Evolutionary conservation across 1,140 invertebrate genomes (phyloP), one percentile per base, ranked within the genome.

Genomic region (Anthonomus grandis): DNA sequence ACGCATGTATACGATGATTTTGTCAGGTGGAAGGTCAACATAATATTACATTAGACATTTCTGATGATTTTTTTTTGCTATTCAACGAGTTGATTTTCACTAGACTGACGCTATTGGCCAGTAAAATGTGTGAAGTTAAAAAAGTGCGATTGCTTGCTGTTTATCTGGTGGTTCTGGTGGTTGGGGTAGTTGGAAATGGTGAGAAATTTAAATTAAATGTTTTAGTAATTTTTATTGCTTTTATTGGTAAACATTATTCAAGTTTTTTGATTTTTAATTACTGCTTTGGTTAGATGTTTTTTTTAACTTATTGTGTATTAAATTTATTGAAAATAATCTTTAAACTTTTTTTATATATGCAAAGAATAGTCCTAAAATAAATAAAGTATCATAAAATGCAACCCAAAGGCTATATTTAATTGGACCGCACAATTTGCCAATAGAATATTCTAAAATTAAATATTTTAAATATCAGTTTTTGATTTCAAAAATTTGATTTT

Each of bases 11-110:
- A 66, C 62, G 62, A 64, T 48, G 42, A 45, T 45, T 45, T 22
- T 64, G 61, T 64, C 59, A 55, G 48, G 48, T 55, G 57, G 64
- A 66, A 66, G 64, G 64, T 66, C 64, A 64, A 57, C 62, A 63
- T 56, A 46, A n/a, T 44, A 55, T 60, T 50, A 60, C 47, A 51
- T 56, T 57, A 56, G 13, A 17, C 15, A 18, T 31, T 52, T 49
- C 61, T 57, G 39, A 36, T 56, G 50, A 63, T 63, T 63, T 63
- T 59, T 60, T 58, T 42, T 60, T n/a, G n/a, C n/a, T 58, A 50
- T 39, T 53, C 49, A 59, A 52, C 44, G 60, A 18, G 27, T 51
- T 27, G 50, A 57, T 55, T 24, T 48, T 59, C 38, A 50, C 53
- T 48, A 42, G 59, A 23, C 39, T 52, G 44, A 5, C 19, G 39